Percentiles rank a stretch among this genome's conserved stretches.
These are phyloP conservation scores for Rhingia campestris DNA, from an alignment of 2,888 invertebrate species.

Conservation along the genomic window DNA sequence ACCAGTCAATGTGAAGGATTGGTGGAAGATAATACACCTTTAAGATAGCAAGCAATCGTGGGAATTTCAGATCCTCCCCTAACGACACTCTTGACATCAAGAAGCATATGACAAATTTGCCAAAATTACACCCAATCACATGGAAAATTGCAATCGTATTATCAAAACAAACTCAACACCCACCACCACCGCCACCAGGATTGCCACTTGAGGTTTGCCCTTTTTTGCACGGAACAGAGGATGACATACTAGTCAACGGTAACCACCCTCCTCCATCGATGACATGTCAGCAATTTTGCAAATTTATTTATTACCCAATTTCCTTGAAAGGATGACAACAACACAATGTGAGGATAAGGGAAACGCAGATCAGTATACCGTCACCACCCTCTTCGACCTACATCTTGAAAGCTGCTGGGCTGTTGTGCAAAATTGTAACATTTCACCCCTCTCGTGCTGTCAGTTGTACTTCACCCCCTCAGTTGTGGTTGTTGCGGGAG, in stretches of 20 bases:
- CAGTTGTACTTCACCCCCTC: conserved; percentile 14
- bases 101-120: conserved; percentile 67
- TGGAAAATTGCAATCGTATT: conserved; percentile 74
- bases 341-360: conserved; percentile 50
- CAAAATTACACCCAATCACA: conserved; percentile 72
- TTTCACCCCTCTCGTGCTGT: conserved; percentile 53
- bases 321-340: conserved; percentile 72
- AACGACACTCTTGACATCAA: conserved; percentile 36
- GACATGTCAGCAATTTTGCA: conserved; percentile 68
- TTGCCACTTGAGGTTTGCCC: conserved; percentile 51
- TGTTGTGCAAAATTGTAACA: conserved; percentile 63
- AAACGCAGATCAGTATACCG: conserved; percentile 58
- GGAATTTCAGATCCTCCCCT: conserved; percentile 43
- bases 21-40: conserved; percentile 36
- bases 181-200: conserved; percentile 19
- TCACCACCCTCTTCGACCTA: conserved; percentile 29
- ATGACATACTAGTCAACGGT: conserved; percentile 52
- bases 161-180: conserved; percentile 68
- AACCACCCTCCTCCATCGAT: conserved; percentile 58
- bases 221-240: conserved; percentile 44
- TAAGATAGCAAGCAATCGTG: conserved; percentile 58
- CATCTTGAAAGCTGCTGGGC: background rate
- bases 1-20: conserved; percentile 8
- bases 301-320: conserved; percentile 75
- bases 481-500: conserved; percentile 3